phyloP scores from a whole-genome alignment of 2,888 invertebrate genomes.

The Gymnocheta viridis region DNA sequence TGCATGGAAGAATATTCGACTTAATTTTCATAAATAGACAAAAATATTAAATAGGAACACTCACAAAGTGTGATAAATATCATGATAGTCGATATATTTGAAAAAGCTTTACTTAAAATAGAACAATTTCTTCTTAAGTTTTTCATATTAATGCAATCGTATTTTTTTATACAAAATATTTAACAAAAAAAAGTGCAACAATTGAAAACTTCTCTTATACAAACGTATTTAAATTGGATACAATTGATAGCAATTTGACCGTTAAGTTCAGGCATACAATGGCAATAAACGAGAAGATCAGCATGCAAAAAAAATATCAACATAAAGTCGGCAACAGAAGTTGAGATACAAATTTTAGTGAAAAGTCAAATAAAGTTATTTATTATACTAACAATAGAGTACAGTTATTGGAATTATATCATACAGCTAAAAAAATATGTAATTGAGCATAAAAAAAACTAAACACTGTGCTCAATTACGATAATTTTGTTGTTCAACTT shows the following conservation, averaged over 20 bases:
- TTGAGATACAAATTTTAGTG: no score
- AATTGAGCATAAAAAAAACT: no score
- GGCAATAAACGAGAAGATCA: constrained; percentile 38
- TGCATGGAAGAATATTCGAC: not conserved
- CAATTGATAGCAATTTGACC: constrained; percentile 73
- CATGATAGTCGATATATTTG: no score
- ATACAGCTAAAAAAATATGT: no score
- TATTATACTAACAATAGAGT: no score
- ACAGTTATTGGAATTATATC: no score
- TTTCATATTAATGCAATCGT: not conserved
- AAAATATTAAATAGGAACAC: not conserved
- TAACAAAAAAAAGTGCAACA: not conserved
- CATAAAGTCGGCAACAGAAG: no score
- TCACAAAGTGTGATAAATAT: not conserved
- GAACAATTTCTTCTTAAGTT: not conserved
- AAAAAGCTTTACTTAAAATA: not conserved
- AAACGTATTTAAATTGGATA: constrained; percentile 77
- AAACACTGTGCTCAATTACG: no score
- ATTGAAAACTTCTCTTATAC: constrained; percentile 74
- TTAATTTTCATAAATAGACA: not conserved
- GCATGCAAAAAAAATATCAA: no score
- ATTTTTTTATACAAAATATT: not conserved
- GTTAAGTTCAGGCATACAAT: constrained; percentile 28
- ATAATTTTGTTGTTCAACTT: no score
- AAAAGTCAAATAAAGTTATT: no score